Conservation (phyloP, 2,888 invertebrate species). For the Synergus itoensis region DNA sequence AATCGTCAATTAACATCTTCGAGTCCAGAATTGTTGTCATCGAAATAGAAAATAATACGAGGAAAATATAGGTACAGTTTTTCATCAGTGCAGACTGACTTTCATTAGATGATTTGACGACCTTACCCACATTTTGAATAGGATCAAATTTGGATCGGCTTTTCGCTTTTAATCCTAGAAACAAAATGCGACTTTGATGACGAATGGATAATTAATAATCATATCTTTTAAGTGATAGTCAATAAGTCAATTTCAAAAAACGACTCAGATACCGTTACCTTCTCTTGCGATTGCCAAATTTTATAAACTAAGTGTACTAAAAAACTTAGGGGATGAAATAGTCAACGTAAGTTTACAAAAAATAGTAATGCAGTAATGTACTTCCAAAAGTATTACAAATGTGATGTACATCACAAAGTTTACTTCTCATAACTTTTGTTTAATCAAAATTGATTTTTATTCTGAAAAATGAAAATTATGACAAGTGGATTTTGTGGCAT, state of each 20-base stretch:
- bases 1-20: slow-evolving; percentile 36
- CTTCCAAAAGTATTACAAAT: slow-evolving; percentile 13
- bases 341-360: neutral
- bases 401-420: neutral
- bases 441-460: too few relatives aligned
- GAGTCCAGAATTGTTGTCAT: slow-evolving; percentile 5
- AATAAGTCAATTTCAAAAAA: slow-evolving; percentile 27
- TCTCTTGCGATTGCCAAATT: slow-evolving; percentile 39
- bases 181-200: slow-evolving; percentile 19
- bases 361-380: neutral
- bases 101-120: slow-evolving; percentile 1
- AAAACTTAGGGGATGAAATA: slow-evolving; percentile 24
- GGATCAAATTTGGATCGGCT: neutral
- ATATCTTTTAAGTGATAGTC: slow-evolving; percentile 26
- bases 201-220: slow-evolving; percentile 23
- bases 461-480: neutral
- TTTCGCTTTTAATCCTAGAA: slow-evolving; percentile 12
- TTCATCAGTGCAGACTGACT: slow-evolving; percentile 21
- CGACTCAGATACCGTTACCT: slow-evolving; percentile 33
- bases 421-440: neutral
- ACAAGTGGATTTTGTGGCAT: neutral
- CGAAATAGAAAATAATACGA: neutral
- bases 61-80: slow-evolving; percentile 1
- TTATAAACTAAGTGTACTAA: slow-evolving; percentile 35
- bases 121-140: slow-evolving; percentile 11